A percentile compares a stretch with the other conserved stretches of the same genome.
These are phyloP conservation scores for Sebastes vulpes DNA, from an alignment of 2,797 vertebrate species.

Conservation along the genomic window DNA sequence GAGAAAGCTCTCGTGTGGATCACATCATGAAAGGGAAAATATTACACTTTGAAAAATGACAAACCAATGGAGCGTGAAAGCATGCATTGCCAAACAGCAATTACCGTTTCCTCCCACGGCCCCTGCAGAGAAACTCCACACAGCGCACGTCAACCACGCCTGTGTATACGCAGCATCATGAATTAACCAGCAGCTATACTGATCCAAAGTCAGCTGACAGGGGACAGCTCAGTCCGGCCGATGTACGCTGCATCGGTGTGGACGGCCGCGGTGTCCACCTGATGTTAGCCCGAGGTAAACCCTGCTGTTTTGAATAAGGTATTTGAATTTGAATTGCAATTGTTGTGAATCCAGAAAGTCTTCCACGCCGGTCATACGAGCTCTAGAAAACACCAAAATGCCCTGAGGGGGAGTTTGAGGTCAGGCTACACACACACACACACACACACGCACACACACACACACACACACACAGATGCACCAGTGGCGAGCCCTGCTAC, in stretches of 20 bases:
- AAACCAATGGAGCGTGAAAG: conserved; percentile 77
- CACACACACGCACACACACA: conserved; percentile 37
- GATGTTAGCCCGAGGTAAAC: conserved; percentile 22
- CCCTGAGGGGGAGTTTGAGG: conserved; percentile 39
- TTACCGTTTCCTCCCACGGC: conserved; percentile 60
- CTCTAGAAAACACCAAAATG: conserved; percentile 57
- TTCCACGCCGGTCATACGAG: conserved; percentile 34
- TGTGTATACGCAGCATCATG: conserved; percentile 23
- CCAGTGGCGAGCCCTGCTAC: conserved; percentile 63
- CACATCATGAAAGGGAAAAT: conserved; percentile 68
- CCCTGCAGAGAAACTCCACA: conserved; percentile 66
- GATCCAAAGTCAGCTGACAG: conserved; percentile 3
- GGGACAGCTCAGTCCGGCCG: neutral
- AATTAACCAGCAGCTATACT: conserved; percentile 39
- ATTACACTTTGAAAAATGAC: conserved; percentile 75
- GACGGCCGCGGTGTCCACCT: conserved; percentile 11
- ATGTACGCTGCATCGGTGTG: neutral
- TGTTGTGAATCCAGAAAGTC: conserved; percentile 50
- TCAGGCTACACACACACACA: conserved; percentile 41
- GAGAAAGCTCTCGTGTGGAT: conserved; percentile 65
- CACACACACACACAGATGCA: conserved; percentile 36
- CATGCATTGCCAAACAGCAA: conserved; percentile 75
- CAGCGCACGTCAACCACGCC: conserved; percentile 21
- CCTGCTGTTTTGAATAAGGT: conserved; percentile 41
- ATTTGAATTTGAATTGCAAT: conserved; percentile 61